Base-by-base conservation (phyloP, 2,113 vertebrate species). In the Microcebus murinus region DNA sequence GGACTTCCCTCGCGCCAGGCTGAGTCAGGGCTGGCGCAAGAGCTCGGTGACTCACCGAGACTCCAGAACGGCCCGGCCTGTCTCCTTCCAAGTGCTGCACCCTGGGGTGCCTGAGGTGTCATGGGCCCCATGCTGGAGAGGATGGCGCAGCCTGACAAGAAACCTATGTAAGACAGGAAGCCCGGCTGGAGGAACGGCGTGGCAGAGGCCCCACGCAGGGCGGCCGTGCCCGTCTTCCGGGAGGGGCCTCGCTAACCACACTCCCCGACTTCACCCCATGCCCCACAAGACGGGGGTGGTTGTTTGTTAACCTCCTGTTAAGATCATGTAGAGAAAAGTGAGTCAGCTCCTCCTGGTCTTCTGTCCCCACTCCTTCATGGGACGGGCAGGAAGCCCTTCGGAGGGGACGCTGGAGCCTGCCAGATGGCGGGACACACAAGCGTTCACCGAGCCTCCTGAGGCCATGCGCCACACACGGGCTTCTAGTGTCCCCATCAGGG, bases 401-500 rank as follows among this genome's bases (percentile, higher is more conserved):
- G 7, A 29, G 3, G 48, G 39, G 15, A 8, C 4, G n/a, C 15
- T 23, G 36, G 12, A n/a, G 68, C 45, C 48, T 13, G 3, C 27
- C 12, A 18, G 1, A 9, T 0, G 12, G 61, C 42, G 21, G 52
- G 1, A 10, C 8, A 21, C 23, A 3, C 9, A 42, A 2, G 36
- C 29, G 4, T 1, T 8, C 34, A 25, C 1, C 20, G 15, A 67
- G 68, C 39, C 34, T 68, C 14, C 10, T 1, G 1, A 5, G 34
- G 11, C 39, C 0, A 29, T 0, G 34, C n/a, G 36, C 65, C 12
- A 2, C 5, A 1, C 2, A 2, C 7, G 7, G 2, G 0, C 23
- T 15, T 2, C 76, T 23, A 39, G 48, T 1, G 42, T 34, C 29
- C 50, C 14, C 36, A 13, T 21, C 36, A 15, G 31, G 42, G 17